Evolutionary conservation across 2,888 invertebrate species (phyloP), one percentile per base, ranked within the genome.

Genomic region (Phania funesta): DNA sequence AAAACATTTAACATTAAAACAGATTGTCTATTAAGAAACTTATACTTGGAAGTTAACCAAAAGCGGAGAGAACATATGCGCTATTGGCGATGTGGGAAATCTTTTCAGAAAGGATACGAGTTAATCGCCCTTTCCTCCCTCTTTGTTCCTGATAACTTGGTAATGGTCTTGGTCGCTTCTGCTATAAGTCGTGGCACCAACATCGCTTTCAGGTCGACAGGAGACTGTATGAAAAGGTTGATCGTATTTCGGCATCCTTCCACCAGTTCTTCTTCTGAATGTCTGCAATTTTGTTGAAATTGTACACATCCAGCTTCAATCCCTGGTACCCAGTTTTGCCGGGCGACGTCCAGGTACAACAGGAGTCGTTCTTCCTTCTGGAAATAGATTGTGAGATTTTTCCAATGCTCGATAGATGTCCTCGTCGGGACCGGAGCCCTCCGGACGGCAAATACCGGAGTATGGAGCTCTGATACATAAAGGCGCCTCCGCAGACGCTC

Each of bases 191-290:
- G 58, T 16, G 41, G 56, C 13, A 56, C 46, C 20, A 64, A n/a
- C 6, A 67, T 18, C 5, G 56, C 20, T 46, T 79, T 79, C 50
- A 38, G 65, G 50, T 79, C 67, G 1, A 50, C 7, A 8, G 78
- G 78, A 8, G 26, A 38, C 13, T 13, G 50, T 13, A 52, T 67
- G 2, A 70, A 38, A 79, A 79, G 22, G 73, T 79, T 0, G 60
- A 73, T 7, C 75, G 46, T 3, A 75, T 20, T 8, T 68, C 52
- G 0, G 80, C 74, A 26, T 80, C 74, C 56, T 80, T 80, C 80
- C 74, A 74, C 80, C 80, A 74, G 8, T 75, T 75, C n/a, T 58
- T 74, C 46, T 74, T 80, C 0, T 50, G 62, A 22, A 44, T 0
- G 6, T 41, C 24, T 22, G 11, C 16, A 3, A 80, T 52, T 29